phyloP scores from a whole-genome alignment of 2,113 vertebrate genomes.

The Rhagologus leucostigma region DNA sequence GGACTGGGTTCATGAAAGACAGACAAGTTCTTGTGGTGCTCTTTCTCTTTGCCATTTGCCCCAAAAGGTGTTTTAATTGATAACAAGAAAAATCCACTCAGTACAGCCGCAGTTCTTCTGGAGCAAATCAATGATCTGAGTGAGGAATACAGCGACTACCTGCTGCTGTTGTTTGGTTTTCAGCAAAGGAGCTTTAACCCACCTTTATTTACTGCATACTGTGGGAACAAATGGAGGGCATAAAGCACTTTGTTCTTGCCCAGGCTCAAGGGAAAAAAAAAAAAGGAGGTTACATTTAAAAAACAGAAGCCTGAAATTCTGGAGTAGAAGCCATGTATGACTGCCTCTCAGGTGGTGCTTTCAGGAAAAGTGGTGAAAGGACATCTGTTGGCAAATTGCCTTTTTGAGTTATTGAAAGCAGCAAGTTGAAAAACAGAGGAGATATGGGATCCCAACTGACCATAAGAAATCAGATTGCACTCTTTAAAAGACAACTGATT shows the following conservation, averaged over 20 bases:
- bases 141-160: not conserved
- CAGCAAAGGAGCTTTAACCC: not conserved
- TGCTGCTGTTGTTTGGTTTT: not conserved
- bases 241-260: not conserved
- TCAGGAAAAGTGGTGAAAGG: slow-evolving; percentile 14
- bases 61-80: not conserved
- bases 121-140: not conserved
- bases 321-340: not conserved
- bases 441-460: slow-evolving; percentile 34
- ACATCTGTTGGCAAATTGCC: slow-evolving; percentile 15
- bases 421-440: not conserved
- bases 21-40: not conserved
- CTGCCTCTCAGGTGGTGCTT: not conserved
- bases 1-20: not conserved
- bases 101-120: not conserved
- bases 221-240: not conserved
- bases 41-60: not conserved
- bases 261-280: not conserved
- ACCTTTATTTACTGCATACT: not conserved
- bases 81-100: not conserved
- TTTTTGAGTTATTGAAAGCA: slow-evolving; percentile 4
- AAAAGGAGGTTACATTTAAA: not conserved
- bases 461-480: slow-evolving; percentile 37
- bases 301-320: not conserved
- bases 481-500: slow-evolving; percentile 56